These are phyloP conservation scores for Euleptes europaea DNA, from an alignment of 2,113 vertebrate species.

Conservation along the genomic window DNA sequence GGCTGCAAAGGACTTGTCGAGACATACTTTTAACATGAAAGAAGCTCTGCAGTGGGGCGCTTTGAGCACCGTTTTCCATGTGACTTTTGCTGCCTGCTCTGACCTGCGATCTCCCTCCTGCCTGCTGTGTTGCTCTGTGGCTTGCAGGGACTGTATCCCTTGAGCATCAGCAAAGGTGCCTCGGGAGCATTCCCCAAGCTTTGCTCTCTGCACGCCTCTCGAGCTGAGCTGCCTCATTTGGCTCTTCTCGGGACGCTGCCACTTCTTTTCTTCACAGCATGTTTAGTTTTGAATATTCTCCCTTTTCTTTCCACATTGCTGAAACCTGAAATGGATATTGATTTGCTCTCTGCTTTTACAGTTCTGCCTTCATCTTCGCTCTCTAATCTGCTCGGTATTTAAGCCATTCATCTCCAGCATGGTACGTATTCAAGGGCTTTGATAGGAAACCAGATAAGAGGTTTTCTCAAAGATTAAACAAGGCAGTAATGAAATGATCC, in stretches of 20 bases:
- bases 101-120: neutral
- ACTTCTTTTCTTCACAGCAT: neutral
- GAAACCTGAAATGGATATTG: slow-evolving; percentile 24
- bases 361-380: neutral
- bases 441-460: slow-evolving; percentile 20
- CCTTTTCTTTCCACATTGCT: neutral
- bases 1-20: too few species aligned
- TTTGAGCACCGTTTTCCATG: neutral
- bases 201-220: neutral
- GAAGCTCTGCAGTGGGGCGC: too few species aligned
- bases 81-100: neutral
- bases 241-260: neutral
- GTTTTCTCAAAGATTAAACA: slow-evolving; percentile 18
- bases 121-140: neutral
- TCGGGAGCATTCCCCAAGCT: neutral
- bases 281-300: slow-evolving; percentile 28
- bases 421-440: neutral
- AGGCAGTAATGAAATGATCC: neutral
- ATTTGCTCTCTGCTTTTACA: neutral
- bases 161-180: neutral
- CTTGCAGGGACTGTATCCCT: neutral
- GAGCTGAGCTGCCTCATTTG: neutral
- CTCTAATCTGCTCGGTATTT: neutral
- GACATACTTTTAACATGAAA: neutral
- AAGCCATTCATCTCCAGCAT: neutral